Evolutionary conservation across 2,113 vertebrate species (phyloP).

Genomic region (Aptenodytes forsteri): DNA sequence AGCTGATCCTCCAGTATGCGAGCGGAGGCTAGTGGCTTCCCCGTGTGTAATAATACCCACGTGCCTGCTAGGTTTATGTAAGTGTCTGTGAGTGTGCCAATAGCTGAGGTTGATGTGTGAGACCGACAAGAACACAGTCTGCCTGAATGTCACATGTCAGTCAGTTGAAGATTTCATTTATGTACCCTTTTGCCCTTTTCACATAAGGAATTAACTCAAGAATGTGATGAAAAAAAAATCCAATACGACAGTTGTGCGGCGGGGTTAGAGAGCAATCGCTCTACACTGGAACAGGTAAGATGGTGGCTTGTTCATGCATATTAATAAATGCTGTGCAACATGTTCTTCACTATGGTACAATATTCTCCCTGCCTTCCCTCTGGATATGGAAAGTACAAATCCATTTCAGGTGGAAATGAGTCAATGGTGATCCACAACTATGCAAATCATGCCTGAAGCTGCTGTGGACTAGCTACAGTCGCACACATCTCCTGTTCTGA

Average conservation of each 20-base stretch:
- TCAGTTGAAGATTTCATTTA: slow-evolving; percentile 28
- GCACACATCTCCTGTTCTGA: neutral
- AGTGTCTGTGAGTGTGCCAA: slow-evolving; percentile 48
- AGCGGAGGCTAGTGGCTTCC: neutral
- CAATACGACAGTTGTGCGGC: slow-evolving; percentile 93
- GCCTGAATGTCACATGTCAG: slow-evolving; percentile 38
- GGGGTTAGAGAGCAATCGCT: slow-evolving; percentile 92
- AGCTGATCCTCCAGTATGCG: neutral
- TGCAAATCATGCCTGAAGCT: neutral
- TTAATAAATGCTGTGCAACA: neutral
- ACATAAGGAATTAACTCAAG: slow-evolving; percentile 87
- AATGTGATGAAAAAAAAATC: slow-evolving; percentile 89
- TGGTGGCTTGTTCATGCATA: neutral
- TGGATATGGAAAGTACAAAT: neutral
- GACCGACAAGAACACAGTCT: slow-evolving; percentile 35
- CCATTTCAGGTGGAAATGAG: neutral
- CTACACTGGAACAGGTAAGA: slow-evolving; percentile 91
- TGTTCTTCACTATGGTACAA: neutral
- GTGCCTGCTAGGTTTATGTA: slow-evolving; percentile 49
- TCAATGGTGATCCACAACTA: neutral
- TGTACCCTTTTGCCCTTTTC: slow-evolving; percentile 53
- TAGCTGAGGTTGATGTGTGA: slow-evolving; percentile 42
- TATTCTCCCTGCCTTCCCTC: neutral
- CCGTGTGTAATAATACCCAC: slow-evolving; percentile 11
- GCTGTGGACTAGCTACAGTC: neutral